Percentiles rank a stretch among this genome's conserved stretches.
Evolutionary conservation across 2,888 invertebrate genomes (phyloP).

Genomic region (Drosophila fungiperda): DNA sequence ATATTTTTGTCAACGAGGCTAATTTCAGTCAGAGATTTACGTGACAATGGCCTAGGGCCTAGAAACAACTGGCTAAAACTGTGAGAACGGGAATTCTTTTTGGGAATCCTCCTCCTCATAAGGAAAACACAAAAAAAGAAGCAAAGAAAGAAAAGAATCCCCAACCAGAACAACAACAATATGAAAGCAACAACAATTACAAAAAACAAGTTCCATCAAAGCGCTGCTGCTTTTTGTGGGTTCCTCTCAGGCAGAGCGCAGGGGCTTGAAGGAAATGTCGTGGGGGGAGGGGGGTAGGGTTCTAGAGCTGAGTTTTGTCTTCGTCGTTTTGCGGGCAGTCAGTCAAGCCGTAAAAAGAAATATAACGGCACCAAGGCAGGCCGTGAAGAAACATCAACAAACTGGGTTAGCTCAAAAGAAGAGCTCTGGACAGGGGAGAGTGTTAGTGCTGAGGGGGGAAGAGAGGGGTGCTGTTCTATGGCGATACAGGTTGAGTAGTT

Average conservation of each 20-base stretch:
- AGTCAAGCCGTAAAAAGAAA: slow-evolving; percentile 74
- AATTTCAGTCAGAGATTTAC: slow-evolving; percentile 80
- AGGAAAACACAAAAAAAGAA: slow-evolving; percentile 23
- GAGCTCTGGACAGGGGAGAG: background rate
- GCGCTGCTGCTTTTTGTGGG: slow-evolving; percentile 41
- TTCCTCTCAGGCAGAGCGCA: slow-evolving; percentile 9
- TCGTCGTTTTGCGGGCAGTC: slow-evolving; percentile 74
- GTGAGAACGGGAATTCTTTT: slow-evolving; percentile 24
- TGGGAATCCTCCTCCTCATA: slow-evolving; percentile 3
- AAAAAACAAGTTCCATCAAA: slow-evolving; percentile 70
- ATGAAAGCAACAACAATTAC: slow-evolving; percentile 64
- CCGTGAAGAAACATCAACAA: slow-evolving; percentile 64
- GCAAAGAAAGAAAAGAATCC: slow-evolving; percentile 18
- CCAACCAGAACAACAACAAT: slow-evolving; percentile 27
- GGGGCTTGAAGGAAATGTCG: background rate
- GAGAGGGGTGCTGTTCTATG: background rate
- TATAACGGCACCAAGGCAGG: slow-evolving; percentile 56
- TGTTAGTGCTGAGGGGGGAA: background rate
- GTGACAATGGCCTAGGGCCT: slow-evolving; percentile 69
- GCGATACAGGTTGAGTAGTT: slow-evolving; percentile 49
- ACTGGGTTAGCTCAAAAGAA: slow-evolving; percentile 66
- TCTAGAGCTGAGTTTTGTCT: slow-evolving; percentile 45
- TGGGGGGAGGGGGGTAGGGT: background rate
- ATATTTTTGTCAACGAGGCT: slow-evolving; percentile 82
- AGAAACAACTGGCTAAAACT: slow-evolving; percentile 3